Percentiles rank a stretch among this genome's conserved stretches.
Evolutionary conservation across 2,797 vertebrate species (phyloP).

Genomic region (Morus bassanus): DNA sequence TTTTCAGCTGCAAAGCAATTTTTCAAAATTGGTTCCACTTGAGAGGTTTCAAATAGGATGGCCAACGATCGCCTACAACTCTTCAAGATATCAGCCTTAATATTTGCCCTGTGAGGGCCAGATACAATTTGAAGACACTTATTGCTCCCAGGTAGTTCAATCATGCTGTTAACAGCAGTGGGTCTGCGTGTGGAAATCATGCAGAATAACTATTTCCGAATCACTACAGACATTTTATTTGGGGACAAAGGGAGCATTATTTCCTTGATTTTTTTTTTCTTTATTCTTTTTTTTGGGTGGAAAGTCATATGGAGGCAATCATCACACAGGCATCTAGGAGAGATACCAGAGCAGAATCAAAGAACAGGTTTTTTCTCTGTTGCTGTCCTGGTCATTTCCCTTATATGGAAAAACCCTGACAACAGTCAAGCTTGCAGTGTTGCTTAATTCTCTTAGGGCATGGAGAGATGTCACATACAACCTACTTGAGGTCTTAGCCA

Average conservation of each 20-base stretch:
- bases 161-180: neutral
- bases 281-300: neutral
- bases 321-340: neutral
- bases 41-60: neutral
- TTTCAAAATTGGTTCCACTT: neutral
- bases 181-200: fast-evolving
- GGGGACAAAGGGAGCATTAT: neutral
- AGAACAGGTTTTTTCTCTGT: neutral
- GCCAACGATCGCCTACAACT: fast-evolving
- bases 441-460: neutral
- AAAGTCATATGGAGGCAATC: slow-evolving; percentile 29
- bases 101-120: neutral
- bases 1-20: neutral
- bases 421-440: fast-evolving
- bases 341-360: slow-evolving; percentile 18
- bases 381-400: neutral
- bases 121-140: neutral
- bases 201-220: neutral
- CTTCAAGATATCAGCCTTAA: neutral
- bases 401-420: neutral
- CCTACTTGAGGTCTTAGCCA: neutral
- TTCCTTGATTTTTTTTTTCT: neutral
- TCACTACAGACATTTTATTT: neutral
- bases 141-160: neutral
- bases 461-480: neutral